Base-by-base conservation (phyloP, 2,888 invertebrate species). In the Achlya flavicornis region DNA sequence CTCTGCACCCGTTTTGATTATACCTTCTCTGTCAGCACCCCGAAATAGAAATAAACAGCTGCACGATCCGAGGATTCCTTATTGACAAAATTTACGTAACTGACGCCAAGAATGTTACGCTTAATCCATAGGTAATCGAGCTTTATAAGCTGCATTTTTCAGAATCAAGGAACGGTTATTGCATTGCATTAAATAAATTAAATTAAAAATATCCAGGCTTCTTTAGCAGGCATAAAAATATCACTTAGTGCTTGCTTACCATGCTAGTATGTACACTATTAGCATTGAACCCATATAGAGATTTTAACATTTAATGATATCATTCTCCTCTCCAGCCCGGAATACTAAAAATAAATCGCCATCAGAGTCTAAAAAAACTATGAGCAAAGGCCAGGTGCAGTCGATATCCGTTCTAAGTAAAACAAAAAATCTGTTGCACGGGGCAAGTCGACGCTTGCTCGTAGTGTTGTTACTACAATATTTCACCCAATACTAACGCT, bases 11-110 rank as follows among this genome's bases (percentile, higher is more conserved):
- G 87, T 85, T 85, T 85, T 86, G 89, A 89, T 89, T 88, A 89
- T 86, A 83, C 81, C 83, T 80, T 80, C 80, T 87, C 86, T 89
- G 91, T 92, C 92, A 91, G 82, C 89, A 88, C 83, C 87, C 88
- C 78, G 80, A 91, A 92, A 93, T 92, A 93, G 90, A 90, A 79
- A 76, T 80, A 81, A 78, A 87, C 79, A 78, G 75, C 76, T 72
- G 77, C 81, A 14, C 19, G 4, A 38, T 60, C 43, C 19, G 33
- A 60, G 26, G 60, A 60, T 60, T 41, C 19, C 60, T 43, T 12
- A 66, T 62, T 68, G 69, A 68, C 68, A 62, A 64, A 43, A 41
- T 61, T 68, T 68, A 69, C 65, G 57, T 65, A 65, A 72, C 64
- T 41, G 64, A 57, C 57, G 65, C 66, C 65, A 43, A 58, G 26